Conservation (phyloP, 1,140 invertebrate species). For the Heliconius congener region DNA sequence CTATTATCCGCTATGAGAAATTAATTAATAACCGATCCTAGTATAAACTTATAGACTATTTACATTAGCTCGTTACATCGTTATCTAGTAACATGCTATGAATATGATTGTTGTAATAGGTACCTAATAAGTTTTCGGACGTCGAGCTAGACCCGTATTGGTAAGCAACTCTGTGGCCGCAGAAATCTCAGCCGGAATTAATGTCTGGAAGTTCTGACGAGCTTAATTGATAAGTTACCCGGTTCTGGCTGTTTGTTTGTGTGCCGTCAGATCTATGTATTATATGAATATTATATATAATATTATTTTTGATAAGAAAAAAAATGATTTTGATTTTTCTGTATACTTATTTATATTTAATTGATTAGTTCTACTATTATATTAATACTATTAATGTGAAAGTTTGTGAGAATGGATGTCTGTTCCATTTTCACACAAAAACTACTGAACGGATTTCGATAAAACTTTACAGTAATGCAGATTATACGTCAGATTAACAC, state of each 20-base stretch:
- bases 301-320: too few relatives aligned
- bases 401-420: too few relatives aligned
- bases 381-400: too few relatives aligned
- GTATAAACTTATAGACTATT: neutral
- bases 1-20: too few relatives aligned
- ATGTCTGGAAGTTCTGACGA: conserved; percentile 2
- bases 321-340: too few relatives aligned
- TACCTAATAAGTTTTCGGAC: neutral
- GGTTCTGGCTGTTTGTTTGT: conserved; percentile 1
- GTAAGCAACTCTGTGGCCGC: neutral
- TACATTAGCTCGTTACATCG: neutral
- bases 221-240: conserved; percentile 8
- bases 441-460: too few relatives aligned
- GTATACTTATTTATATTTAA: too few relatives aligned
- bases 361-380: too few relatives aligned
- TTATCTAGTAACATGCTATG: neutral
- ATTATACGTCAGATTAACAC: too few relatives aligned
- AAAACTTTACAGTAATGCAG: too few relatives aligned
- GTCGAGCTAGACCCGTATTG: neutral
- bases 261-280: neutral
- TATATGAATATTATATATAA: neutral
- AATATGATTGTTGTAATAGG: neutral
- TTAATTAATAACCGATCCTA: too few relatives aligned
- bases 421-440: too few relatives aligned
- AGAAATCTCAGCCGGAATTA: conserved; percentile 10